Evolutionary conservation across 2,113 vertebrate species (phyloP), one percentile per base, ranked within the genome.

Genomic region (Seriola aureovittata): DNA sequence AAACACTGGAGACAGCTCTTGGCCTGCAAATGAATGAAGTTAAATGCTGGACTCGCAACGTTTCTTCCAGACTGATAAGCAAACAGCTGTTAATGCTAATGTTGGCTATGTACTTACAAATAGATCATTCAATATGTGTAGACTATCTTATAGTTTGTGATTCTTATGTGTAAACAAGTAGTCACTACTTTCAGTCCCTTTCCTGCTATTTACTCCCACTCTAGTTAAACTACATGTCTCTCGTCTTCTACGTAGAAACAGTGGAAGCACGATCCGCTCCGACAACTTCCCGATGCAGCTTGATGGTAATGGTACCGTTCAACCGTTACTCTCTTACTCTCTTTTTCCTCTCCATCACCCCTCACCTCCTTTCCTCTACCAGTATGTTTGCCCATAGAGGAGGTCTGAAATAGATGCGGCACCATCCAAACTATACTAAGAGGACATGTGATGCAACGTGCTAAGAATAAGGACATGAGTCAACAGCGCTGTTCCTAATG

Each of bases 401-500:
- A 65, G 71, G 74, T 82, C 81, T 83, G 75, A 92, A 89, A 91
- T 90, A 90, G 87, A 85, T 64, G 58, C 54, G 46, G 73, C 25
- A 70, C 44, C 48, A 73, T 80, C 65, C 82, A 74, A 71, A 80
- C 86, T 87, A 78, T 80, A 87, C 80, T 75, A 74, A 82, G 78
- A 81, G 78, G 88, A 86, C 48, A 82, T 88, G 64, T 78, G 82
- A 90, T 85, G 86, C 85, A 82, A 81, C 1, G 12, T 1, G 70
- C 85, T 90, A 85, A 90, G 84, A 90, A 88, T 89, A 88, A 82
- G 75, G 79, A 72, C 87, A 82, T 79, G 77, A 78, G 85, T 92
- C 86, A 92, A 89, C 81, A 81, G 55, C 19, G 12, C 74, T 75
- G 78, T 74, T 85, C 78, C 77, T 60, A 62, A 73, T 52, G 59